These are phyloP conservation scores for Margarornis squamiger DNA, from an alignment of 2,797 vertebrate genomes.

Conservation along the genomic window DNA sequence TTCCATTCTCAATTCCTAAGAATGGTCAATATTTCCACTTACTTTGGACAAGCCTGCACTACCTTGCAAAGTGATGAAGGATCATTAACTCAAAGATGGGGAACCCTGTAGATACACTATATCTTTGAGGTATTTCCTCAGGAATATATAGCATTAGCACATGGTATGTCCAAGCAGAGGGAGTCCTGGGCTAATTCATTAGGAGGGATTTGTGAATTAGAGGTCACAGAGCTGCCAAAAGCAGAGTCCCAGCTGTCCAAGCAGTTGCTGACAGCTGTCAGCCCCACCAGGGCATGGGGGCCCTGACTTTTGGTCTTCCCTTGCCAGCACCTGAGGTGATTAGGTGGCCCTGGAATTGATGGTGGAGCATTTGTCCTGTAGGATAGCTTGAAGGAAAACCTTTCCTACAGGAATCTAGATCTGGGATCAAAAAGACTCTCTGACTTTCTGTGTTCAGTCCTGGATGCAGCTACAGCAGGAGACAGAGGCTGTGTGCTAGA, in stretches of 20 bases:
- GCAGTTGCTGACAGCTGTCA: not conserved
- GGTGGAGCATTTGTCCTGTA: not conserved
- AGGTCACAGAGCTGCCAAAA: not conserved
- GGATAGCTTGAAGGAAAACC: not conserved
- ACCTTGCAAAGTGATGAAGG: not conserved
- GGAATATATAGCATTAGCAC: not conserved
- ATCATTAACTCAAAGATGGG: not conserved
- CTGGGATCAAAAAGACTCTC: no score
- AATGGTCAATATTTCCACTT: not conserved
- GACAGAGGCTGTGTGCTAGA: no score
- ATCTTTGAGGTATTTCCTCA: not conserved
- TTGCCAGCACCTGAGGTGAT: not conserved
- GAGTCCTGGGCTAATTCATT: not conserved
- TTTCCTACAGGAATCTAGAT: no score
- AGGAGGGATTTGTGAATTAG: not conserved
- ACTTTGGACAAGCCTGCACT: not conserved
- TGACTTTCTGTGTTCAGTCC: no score
- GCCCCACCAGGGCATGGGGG: not conserved
- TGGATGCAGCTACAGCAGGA: no score
- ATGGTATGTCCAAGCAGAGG: not conserved
- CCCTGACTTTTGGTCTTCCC: not conserved
- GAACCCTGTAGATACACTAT: not conserved
- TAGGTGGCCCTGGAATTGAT: not conserved
- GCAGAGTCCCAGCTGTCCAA: not conserved
- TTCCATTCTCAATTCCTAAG: not conserved